Base-by-base conservation (phyloP, 2,888 invertebrate species). In the Aphrophora alni region DNA sequence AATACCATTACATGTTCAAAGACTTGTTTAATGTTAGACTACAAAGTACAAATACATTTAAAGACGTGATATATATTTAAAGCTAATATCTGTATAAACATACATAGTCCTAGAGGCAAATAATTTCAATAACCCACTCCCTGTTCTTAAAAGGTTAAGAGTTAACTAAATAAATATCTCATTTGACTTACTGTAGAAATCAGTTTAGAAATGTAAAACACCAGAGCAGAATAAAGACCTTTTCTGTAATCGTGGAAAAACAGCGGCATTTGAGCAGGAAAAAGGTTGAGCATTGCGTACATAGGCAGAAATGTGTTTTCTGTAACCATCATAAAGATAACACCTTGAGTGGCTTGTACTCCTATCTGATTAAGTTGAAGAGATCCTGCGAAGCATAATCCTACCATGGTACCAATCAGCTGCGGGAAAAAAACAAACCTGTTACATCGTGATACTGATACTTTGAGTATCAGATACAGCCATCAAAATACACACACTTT, bases 241-340 rank as follows among this genome's bases (percentile, higher is more conserved):
- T 96, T 95, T 82, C 93, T 92, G 83, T 95, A 91, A 87, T 97
- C 97, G 81, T 97, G 90, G 59, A 94, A 89, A 86, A 97, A 93
- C 71, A 97, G 89, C 0, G 97, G 96, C 83, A 95, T 92, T 87
- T 93, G 92, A 85, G 93, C 92, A 0, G 97, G 97, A 86, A 97
- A 95, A 85, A 95, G 92, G 84, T 95, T 93, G 68, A 98, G 90
- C 0, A 96, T 95, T 0, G 96, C 94, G 88, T 98, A 98, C 94
- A 98, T 95, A 0, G 97, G 96, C 78, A 93, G 93, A 88, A 97
- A 98, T 0, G 97, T 95, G 87, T 97, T 95, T 90, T 98, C 97
- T 0, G 95, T 93, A 70, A 97, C 95, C 88, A 97, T 92, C 84
- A 97, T 93, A 88, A 97, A 97, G 7, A 97, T 89, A 0, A 94